Evolutionary conservation across 2,113 vertebrate genomes (phyloP).

Genomic region (Dipodomys ordii): DNA sequence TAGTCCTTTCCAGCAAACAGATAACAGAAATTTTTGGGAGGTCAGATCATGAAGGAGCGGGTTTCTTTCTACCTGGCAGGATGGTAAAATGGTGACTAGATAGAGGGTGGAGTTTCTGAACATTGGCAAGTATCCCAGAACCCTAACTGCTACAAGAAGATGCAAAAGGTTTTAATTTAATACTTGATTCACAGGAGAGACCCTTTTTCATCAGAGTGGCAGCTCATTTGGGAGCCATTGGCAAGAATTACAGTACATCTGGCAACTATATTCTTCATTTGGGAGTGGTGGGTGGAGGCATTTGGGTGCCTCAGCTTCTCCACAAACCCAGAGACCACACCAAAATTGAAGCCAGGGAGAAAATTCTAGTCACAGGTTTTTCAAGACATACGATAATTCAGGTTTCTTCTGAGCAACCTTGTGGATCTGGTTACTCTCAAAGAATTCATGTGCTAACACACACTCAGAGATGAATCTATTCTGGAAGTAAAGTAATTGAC

Average conservation of each 20-base stretch:
- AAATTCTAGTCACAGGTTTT: slow-evolving; percentile 28
- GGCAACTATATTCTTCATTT: slow-evolving; percentile 84
- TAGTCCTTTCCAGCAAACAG: background rate
- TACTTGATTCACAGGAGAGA: slow-evolving; percentile 85
- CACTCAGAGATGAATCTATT: slow-evolving; percentile 60
- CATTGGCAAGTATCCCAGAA: slow-evolving; percentile 68
- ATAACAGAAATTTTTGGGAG: slow-evolving; percentile 1
- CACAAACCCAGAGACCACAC: slow-evolving; percentile 19
- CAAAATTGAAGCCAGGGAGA: slow-evolving; percentile 59
- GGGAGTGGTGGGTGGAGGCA: slow-evolving; percentile 60
- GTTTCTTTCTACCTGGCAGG: slow-evolving; percentile 58
- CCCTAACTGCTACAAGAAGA: slow-evolving; percentile 82
- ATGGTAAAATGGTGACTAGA: slow-evolving; percentile 62
- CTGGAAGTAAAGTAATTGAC: slow-evolving; percentile 64
- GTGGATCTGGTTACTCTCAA: slow-evolving; percentile 61
- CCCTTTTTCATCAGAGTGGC: slow-evolving; percentile 82
- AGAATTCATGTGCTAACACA: slow-evolving; percentile 2
- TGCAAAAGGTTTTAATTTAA: slow-evolving; percentile 87
- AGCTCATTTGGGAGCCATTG: slow-evolving; percentile 85
- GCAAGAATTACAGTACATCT: slow-evolving; percentile 87
- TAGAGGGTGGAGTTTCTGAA: slow-evolving; percentile 64
- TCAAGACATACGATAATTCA: background rate
- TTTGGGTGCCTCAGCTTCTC: slow-evolving; percentile 16
- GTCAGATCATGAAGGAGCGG: background rate
- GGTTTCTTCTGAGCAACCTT: slow-evolving; percentile 3